These are phyloP conservation scores for Ashinkailepas kermadecensis DNA, from an alignment of 2,888 invertebrate genomes.

Conservation along the genomic window DNA sequence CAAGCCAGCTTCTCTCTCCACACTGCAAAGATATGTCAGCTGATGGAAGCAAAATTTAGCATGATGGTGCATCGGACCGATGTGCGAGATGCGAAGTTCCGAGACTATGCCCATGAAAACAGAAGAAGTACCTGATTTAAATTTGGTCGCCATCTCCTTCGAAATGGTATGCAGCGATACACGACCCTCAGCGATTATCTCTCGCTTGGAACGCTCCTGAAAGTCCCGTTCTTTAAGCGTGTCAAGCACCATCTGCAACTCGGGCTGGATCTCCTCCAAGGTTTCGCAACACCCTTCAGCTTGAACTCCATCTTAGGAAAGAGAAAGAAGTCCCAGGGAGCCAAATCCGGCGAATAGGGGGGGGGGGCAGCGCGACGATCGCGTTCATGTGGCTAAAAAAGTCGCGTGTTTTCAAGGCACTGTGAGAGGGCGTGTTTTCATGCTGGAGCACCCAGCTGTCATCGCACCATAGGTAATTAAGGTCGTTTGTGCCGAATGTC, in stretches of 20 bases:
- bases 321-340: constrained; percentile 24
- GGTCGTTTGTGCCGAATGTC: constrained; percentile 34
- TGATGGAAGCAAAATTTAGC: too few species aligned
- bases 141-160: too few species aligned
- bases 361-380: constrained; percentile 35
- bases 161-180: too few species aligned
- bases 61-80: too few species aligned
- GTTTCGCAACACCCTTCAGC: constrained; percentile 23
- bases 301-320: constrained; percentile 23
- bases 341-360: constrained; percentile 35
- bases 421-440: constrained; percentile 35
- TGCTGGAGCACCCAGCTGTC: constrained; percentile 36
- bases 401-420: constrained; percentile 32
- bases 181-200: too few species aligned
- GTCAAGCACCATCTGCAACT: constrained; percentile 13
- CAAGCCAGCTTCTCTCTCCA: too few species aligned
- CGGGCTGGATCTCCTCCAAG: constrained; percentile 25
- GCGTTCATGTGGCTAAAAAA: constrained; percentile 35
- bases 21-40: too few species aligned
- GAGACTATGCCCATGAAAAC: too few species aligned
- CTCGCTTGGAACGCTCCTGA: not conserved
- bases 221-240: constrained; percentile 8
- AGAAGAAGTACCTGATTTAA: too few species aligned
- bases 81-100: too few species aligned
- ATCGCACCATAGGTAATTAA: constrained; percentile 34